Evolutionary conservation across 2,113 vertebrate genomes (phyloP).

Genomic region (Hemiscyllium ocellatum): DNA sequence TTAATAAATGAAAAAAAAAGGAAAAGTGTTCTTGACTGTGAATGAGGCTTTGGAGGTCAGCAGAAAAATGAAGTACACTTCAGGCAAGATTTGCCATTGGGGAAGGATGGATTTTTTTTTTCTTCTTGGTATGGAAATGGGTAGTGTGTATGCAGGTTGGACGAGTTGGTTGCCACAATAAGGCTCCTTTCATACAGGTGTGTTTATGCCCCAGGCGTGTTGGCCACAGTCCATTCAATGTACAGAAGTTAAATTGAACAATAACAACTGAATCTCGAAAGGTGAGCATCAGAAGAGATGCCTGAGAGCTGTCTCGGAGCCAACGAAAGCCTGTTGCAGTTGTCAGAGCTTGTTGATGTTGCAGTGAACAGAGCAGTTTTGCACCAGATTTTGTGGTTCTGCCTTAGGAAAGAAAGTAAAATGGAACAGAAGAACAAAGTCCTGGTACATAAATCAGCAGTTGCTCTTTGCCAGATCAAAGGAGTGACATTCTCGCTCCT

Average conservation of each 20-base stretch:
- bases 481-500: slow-evolving; percentile 92
- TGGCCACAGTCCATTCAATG: slow-evolving; percentile 95
- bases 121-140: slow-evolving; percentile 61
- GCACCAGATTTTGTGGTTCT: slow-evolving; percentile 77
- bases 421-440: slow-evolving; percentile 96
- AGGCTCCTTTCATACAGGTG: slow-evolving; percentile 96
- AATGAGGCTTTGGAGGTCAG: slow-evolving; percentile 56
- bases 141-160: slow-evolving; percentile 73
- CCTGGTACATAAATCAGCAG: slow-evolving; percentile 91
- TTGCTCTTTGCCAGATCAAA: slow-evolving; percentile 96
- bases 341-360: slow-evolving; percentile 99
- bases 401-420: slow-evolving; percentile 97
- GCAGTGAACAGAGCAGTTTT: slow-evolving; percentile 69
- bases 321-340: slow-evolving; percentile 90
- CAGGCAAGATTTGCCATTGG: slow-evolving; percentile 66
- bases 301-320: slow-evolving; percentile 87
- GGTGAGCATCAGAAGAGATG: slow-evolving; percentile 86
- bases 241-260: slow-evolving; percentile 97
- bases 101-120: slow-evolving; percentile 60
- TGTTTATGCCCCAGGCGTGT: slow-evolving; percentile 96
- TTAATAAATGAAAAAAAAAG: slow-evolving; percentile 43
- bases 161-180: slow-evolving; percentile 80
- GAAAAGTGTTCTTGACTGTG: slow-evolving; percentile 55
- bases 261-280: slow-evolving; percentile 87
- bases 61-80: slow-evolving; percentile 62